A percentile compares a stretch with the other conserved stretches of the same genome.
phyloP scores from a whole-genome alignment of 1,140 invertebrate species.

The Cyrtorhinus lividipennis region DNA sequence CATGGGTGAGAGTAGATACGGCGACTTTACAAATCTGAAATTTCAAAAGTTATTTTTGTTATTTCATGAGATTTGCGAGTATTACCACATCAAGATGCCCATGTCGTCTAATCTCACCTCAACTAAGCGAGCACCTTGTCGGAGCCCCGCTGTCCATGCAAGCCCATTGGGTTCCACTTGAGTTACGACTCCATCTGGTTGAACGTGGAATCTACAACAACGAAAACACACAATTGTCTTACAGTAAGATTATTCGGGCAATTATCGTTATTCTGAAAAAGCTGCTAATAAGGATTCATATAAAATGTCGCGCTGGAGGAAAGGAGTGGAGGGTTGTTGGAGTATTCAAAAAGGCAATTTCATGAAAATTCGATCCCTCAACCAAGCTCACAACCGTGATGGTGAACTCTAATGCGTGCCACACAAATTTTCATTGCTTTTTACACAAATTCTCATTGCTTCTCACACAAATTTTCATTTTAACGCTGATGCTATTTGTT shows the following conservation, averaged over 20 bases:
- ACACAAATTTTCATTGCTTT: too few species aligned
- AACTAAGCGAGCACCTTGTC: constrained; percentile 76
- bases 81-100: background rate
- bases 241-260: background rate
- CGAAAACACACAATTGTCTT: too few species aligned
- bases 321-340: too few species aligned
- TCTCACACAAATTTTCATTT: too few species aligned
- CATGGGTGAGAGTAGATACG: constrained; percentile 75
- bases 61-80: background rate
- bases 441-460: too few species aligned
- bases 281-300: background rate
- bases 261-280: background rate
- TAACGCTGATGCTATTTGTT: too few species aligned
- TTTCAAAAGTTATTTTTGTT: too few species aligned
- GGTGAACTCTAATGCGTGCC: too few species aligned
- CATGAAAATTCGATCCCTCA: too few species aligned
- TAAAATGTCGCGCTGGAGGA: too few species aligned
- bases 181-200: constrained; percentile 87
- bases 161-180: constrained; percentile 78
- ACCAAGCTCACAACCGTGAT: too few species aligned
- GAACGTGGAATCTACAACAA: constrained; percentile 83
- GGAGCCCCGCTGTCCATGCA: constrained; percentile 76
- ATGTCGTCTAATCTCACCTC: constrained; percentile 40
- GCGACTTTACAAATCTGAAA: constrained; percentile 69
- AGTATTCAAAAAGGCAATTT: too few species aligned